phyloP scores from a whole-genome alignment of 2,888 invertebrate species.

The Arctia plantaginis region DNA sequence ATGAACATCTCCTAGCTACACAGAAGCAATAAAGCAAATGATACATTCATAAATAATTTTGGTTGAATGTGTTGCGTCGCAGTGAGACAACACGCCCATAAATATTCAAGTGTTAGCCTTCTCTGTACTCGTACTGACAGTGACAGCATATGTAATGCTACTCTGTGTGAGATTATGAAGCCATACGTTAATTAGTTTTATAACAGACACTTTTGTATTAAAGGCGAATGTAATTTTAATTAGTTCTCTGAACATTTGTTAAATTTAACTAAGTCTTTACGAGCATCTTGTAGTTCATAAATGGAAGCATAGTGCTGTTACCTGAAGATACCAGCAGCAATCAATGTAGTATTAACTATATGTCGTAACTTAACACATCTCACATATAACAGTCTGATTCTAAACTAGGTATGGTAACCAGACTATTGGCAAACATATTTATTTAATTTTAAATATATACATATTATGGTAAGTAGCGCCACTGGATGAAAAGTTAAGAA shows the following conservation, averaged over 20 bases:
- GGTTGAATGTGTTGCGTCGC: conserved; percentile 8
- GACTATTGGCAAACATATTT: too few species aligned
- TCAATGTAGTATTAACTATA: too few species aligned
- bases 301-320: too few species aligned
- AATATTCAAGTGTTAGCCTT: conserved; percentile 23
- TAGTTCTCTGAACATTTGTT: neutral
- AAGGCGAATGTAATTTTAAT: neutral
- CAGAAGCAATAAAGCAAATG: conserved; percentile 12
- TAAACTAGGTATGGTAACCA: too few species aligned
- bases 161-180: conserved; percentile 11
- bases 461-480: too few species aligned
- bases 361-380: too few species aligned
- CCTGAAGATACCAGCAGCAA: too few species aligned
- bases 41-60: conserved; percentile 21
- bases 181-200: conserved; percentile 21
- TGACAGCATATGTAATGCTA: conserved; percentile 26
- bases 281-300: neutral
- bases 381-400: too few species aligned
- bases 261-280: neutral
- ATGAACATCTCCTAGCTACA: neutral
- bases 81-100: conserved; percentile 18
- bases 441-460: too few species aligned
- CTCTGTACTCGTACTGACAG: conserved; percentile 13
- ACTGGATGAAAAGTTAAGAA: too few species aligned
- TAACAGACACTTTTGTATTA: conserved; percentile 12